Conservation (phyloP, 2,113 vertebrate genomes). For the Burhinus oedicnemus region DNA sequence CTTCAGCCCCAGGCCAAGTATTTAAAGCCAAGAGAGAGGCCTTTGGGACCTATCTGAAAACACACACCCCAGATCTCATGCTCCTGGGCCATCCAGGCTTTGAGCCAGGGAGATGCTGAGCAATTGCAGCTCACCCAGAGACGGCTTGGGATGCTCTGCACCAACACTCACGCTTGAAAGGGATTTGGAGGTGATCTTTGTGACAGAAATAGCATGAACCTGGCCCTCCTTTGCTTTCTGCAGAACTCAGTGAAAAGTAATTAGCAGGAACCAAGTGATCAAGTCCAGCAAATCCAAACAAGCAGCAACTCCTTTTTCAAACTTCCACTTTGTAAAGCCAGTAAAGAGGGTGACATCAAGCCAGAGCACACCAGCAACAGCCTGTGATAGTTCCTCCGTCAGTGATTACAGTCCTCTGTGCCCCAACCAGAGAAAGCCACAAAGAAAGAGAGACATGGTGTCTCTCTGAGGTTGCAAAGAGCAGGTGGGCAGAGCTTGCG, state of each 20-base stretch:
- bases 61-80: neutral
- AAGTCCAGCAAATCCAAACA: neutral
- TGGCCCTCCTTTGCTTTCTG: neutral
- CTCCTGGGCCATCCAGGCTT: neutral
- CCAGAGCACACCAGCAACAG: neutral
- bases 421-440: neutral
- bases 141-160: neutral
- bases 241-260: neutral
- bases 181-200: neutral
- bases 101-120: neutral
- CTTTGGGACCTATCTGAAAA: neutral
- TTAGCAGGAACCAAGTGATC: neutral
- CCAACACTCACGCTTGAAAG: neutral
- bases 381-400: neutral
- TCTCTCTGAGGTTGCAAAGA: neutral
- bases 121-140: rapidly evolving
- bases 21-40: neutral
- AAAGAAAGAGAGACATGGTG: rapidly evolving
- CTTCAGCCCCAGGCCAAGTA: neutral
- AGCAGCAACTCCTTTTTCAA: neutral
- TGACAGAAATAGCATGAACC: neutral
- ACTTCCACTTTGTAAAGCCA: neutral
- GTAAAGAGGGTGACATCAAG: neutral
- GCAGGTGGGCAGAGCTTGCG: neutral
- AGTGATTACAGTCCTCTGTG: neutral